A percentile compares a stretch with the other conserved stretches of the same genome.
These are phyloP conservation scores for Illadopsis cleaveri DNA, from an alignment of 2,113 vertebrate species.

Conservation along the genomic window DNA sequence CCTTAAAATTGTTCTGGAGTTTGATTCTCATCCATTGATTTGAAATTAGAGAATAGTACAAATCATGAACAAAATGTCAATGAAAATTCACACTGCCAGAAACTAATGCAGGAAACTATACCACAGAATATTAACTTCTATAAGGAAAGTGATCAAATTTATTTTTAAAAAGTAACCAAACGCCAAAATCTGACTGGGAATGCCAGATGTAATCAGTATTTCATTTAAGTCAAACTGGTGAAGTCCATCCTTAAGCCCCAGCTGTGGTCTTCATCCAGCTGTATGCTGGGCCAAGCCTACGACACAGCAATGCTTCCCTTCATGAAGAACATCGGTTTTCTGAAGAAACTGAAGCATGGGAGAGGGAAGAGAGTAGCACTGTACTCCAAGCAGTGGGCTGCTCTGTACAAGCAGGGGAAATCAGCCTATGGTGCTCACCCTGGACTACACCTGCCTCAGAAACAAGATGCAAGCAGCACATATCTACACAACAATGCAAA, in stretches of 20 bases:
- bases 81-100: background rate
- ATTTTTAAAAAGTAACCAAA: background rate
- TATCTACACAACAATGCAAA: accelerated
- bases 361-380: background rate
- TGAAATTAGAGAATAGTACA: background rate
- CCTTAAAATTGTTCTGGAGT: background rate
- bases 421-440: background rate
- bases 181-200: background rate
- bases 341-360: background rate
- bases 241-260: background rate
- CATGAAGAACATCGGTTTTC: background rate
- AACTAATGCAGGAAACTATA: background rate
- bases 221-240: background rate
- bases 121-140: background rate
- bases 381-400: background rate
- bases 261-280: background rate
- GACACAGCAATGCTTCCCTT: background rate
- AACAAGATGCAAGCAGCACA: accelerated
- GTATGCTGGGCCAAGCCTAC: background rate
- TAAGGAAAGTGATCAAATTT: background rate
- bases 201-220: background rate
- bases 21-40: background rate
- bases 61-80: background rate
- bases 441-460: background rate
- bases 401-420: background rate